These are phyloP conservation scores for Cynaeus angustus DNA, from an alignment of 2,888 invertebrate species.

Conservation along the genomic window DNA sequence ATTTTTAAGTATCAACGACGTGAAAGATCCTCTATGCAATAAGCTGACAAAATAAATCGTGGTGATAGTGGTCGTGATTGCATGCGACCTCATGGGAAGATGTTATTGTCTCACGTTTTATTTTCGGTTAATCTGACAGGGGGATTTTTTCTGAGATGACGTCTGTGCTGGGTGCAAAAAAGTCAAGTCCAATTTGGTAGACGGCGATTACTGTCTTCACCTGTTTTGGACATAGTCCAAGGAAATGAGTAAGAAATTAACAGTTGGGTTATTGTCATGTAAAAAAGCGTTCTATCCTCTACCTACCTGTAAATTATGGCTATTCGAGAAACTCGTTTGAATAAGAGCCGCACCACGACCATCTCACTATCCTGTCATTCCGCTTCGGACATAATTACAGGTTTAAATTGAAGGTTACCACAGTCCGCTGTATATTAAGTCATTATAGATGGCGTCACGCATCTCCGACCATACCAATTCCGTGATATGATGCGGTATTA, in stretches of 20 bases:
- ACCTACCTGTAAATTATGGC: conserved; percentile 35
- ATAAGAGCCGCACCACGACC: conserved; percentile 30
- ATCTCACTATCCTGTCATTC: conserved; percentile 46
- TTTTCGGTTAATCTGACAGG: conserved; percentile 12
- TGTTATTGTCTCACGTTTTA: conserved; percentile 8
- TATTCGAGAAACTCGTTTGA: conserved; percentile 41
- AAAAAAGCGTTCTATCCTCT: conserved; percentile 24
- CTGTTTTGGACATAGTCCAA: not conserved
- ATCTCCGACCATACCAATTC: conserved; percentile 43
- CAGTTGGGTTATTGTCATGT: conserved; percentile 3
- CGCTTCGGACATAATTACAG: conserved; percentile 49
- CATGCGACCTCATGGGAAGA: conserved; percentile 18
- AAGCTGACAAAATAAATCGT: conserved; percentile 38
- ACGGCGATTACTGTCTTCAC: not conserved
- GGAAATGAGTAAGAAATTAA: too few species aligned
- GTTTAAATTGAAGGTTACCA: conserved; percentile 45
- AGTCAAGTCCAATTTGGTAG: not conserved
- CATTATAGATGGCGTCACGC: conserved; percentile 54
- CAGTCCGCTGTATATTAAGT: conserved; percentile 51
- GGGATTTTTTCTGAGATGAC: not conserved
- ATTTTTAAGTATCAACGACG: conserved; percentile 47
- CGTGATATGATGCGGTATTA: conserved; percentile 26
- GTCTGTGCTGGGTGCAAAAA: not conserved
- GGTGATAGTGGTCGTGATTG: conserved; percentile 13
- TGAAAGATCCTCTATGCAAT: conserved; percentile 35